phyloP scores from a whole-genome alignment of 2,113 vertebrate genomes.

The Sciurus niger region DNA sequence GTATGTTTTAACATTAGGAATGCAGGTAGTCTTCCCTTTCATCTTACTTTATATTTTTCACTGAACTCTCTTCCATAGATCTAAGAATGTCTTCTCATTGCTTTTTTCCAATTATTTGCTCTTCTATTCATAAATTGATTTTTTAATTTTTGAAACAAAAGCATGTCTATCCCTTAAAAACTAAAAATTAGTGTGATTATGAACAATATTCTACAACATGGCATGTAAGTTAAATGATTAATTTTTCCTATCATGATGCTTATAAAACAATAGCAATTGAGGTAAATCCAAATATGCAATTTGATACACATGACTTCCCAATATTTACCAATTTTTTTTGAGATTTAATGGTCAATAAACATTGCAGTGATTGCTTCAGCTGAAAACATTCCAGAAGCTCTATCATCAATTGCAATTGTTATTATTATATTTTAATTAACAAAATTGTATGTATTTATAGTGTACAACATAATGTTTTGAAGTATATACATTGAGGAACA shows the following conservation, averaged over 20 bases:
- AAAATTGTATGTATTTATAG: neutral
- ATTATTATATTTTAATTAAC: neutral
- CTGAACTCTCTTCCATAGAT: constrained; percentile 1
- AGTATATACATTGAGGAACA: neutral
- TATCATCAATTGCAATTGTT: neutral
- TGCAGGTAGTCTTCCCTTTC: too few relatives aligned
- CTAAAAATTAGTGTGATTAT: neutral
- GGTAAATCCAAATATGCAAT: neutral
- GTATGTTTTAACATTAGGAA: too few relatives aligned
- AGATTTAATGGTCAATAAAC: constrained; percentile 8
- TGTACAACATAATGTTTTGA: neutral
- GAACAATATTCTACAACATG: neutral
- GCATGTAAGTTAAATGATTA: neutral
- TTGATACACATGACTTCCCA: neutral
- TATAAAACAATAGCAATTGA: constrained; percentile 10
- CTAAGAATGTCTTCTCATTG: neutral
- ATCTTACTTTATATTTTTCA: too few relatives aligned
- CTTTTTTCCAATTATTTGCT: neutral
- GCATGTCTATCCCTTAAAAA: neutral
- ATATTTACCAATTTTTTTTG: neutral
- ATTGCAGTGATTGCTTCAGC: neutral
- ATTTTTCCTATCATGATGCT: neutral
- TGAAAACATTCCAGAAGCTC: neutral
- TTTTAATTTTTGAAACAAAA: constrained; percentile 23
- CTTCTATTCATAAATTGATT: neutral